Conservation (phyloP, 1,140 invertebrate species). For the Pygmarrhopalites habei region DNA sequence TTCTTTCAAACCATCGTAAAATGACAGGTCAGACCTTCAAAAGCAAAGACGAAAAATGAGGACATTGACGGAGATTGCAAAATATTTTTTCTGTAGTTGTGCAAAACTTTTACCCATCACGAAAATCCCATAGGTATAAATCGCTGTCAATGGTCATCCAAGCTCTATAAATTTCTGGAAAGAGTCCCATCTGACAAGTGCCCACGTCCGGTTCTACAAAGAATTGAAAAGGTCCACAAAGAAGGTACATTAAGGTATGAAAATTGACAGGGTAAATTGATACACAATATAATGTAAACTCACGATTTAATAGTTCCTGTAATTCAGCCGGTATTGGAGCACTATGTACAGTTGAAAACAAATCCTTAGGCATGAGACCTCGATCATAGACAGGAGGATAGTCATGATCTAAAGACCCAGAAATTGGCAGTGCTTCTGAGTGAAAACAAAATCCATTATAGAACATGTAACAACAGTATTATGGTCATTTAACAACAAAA, state of each 20-base stretch:
- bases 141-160: constrained; percentile 97
- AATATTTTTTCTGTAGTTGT: neutral
- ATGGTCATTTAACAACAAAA: neutral
- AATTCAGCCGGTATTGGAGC: constrained; percentile 84
- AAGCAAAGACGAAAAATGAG: constrained; percentile 4
- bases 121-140: constrained; percentile 94
- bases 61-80: neutral
- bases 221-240: no score
- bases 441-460: neutral
- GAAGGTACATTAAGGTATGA: neutral
- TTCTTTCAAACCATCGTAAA: constrained; percentile 33
- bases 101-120: constrained; percentile 71
- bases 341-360: constrained; percentile 71
- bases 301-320: constrained; percentile 88
- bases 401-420: constrained; percentile 81
- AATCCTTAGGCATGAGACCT: constrained; percentile 61
- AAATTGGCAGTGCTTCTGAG: constrained; percentile 54
- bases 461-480: neutral
- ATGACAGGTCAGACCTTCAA: constrained; percentile 28
- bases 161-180: constrained; percentile 88
- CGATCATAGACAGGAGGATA: constrained; percentile 68
- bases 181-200: constrained; percentile 68
- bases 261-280: constrained; percentile 9
- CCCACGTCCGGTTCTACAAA: constrained; percentile 30
- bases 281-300: constrained; percentile 55